phyloP scores from a whole-genome alignment of 2,888 invertebrate species.

The Epinotia bilunana region DNA sequence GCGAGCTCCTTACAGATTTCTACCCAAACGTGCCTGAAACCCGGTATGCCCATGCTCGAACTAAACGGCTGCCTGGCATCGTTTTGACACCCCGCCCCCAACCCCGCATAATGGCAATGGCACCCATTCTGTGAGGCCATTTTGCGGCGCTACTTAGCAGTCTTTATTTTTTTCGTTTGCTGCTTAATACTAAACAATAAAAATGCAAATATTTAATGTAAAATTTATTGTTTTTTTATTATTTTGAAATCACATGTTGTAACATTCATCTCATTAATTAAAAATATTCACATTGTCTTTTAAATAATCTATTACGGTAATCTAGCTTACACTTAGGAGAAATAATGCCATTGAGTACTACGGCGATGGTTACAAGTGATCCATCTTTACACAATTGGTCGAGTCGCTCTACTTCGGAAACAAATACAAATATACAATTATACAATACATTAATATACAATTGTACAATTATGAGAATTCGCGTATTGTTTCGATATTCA shows the following conservation, averaged over 20 bases:
- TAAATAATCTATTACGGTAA: conserved; percentile 86
- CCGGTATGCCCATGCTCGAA: no score
- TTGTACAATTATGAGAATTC: conserved; percentile 79
- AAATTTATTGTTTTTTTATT: conserved; percentile 86
- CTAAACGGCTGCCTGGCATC: no score
- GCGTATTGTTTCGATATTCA: conserved; percentile 76
- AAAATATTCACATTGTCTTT: conserved; percentile 88
- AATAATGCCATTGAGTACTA: conserved; percentile 83
- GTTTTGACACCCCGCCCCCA: no score
- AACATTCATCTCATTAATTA: conserved; percentile 87
- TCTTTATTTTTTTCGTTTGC: no score
- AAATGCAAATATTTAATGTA: conserved; percentile 69
- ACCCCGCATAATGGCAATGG: no score
- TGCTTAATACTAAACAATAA: conserved; percentile 31
- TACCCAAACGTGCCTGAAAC: no score
- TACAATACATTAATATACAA: no score
- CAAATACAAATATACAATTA: conserved; percentile 82
- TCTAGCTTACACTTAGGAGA: conserved; percentile 83
- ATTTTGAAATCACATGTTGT: conserved; percentile 86
- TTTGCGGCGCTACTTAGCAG: no score
- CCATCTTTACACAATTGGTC: conserved; percentile 81
- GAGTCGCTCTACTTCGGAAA: conserved; percentile 78
- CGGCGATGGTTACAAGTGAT: conserved; percentile 63
- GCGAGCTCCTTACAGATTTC: no score
- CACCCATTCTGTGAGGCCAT: no score